Evolutionary conservation across 2,113 vertebrate species (phyloP), one percentile per base, ranked within the genome.

Genomic region (Edolisoma coerulescens): DNA sequence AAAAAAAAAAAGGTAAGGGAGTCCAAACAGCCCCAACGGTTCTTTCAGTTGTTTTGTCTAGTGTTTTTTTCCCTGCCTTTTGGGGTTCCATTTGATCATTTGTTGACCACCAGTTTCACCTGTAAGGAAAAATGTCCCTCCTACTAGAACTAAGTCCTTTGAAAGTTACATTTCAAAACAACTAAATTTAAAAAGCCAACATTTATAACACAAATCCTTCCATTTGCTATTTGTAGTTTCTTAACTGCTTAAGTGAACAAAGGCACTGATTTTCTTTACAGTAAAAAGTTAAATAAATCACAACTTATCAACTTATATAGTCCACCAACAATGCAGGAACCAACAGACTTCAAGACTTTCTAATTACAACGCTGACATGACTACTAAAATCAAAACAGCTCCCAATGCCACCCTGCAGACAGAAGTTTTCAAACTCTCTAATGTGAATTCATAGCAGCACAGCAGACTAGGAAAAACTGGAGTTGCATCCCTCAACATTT

Each of bases 11-110:
- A 3, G 5, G 3, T 18, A 30, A 22, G 14, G 8, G 56, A 33
- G 10, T 13, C 9, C 37, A 52, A 92, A 35, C 6, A 83, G 44
- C 14, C 23, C 8, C 0, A 0, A 23, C 16, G 26, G 32, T 7
- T 91, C 37, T 56, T 70, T 32, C 9, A 92, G 24, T 4, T 47
- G 4, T 10, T 84, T 41, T 71, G 23, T 24, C 33, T 53, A 49
- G 4, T 32, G 10, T 1, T 24, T 50, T 41, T 19, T 13, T 2
- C 14, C 15, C 15, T 45, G 5, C 6, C 57, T 50, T 76, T 37
- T 83, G 28, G 57, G 16, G 60, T 53, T 67, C 20, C 35, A 54
- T 53, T n/a, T 76, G 30, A 68, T 85, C 26, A 53, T 63, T 64
- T 65, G 20, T 2, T 68, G 74, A 73, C 18, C 44, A 41, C 26